Evolutionary conservation across 2,888 invertebrate species (phyloP), one percentile per base, ranked within the genome.

Genomic region (Uloborus plumipes): DNA sequence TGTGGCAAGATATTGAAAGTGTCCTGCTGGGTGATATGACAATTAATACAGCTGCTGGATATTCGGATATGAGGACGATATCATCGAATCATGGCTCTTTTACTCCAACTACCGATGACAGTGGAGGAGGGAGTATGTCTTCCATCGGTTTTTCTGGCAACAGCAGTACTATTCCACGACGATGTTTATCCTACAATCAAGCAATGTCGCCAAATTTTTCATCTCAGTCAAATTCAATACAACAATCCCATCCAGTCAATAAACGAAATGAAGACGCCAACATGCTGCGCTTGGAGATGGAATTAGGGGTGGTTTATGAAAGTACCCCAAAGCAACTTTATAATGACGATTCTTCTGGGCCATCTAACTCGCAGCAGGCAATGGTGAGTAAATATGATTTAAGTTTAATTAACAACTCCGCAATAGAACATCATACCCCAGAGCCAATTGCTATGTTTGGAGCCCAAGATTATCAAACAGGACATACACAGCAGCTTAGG

Each of bases 1-100:
- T 90, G 89, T 90, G 90, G 90, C 90, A 90, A 86, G 90, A 90
- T 86, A 89, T 90, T 82, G 90, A 90, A 86, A 89, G 89, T 86
- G 89, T 89, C 50, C 87, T 90, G 59, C 86, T 89, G 85, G 89
- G 89, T 15, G 89, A 90, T 61, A 82, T 84, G 75, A 74, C 81
- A 20, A n/a, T 79, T 15, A 77, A 50, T 18, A 67, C 82, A 14
- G 62, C 76, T 50, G 73, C 76, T 4, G 66, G 77, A 14, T 83
- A 77, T 22, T 58, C 75, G 11, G 82, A 83, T 50, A 64, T 67
- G 15, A 50, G 82, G 55, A 71, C 70, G 16, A 55, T 73, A 4
- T 61, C 71, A 15, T 76, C 81, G n/a, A 81, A 75, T 49, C 67
- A 77, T 15, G 73, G 62, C 49, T 76, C 82, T 20, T 83, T 83